Evolutionary conservation across 92 coral and sea anemone genomes (phyloP).

Genomic region (Siderastrea radians): DNA sequence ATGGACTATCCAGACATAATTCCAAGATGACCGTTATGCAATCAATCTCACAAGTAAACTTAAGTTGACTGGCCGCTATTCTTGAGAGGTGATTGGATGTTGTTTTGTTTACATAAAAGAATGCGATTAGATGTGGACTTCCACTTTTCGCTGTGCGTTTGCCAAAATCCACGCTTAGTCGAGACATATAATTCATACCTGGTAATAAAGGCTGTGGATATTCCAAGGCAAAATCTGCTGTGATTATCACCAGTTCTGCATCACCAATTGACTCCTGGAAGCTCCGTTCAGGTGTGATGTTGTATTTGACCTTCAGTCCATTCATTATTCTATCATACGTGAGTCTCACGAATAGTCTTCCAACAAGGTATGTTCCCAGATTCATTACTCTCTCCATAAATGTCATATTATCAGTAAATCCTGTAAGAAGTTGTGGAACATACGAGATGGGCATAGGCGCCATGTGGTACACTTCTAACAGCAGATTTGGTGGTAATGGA

Average conservation of each 20-base stretch:
- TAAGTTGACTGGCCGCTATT: too few species aligned
- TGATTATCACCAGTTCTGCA: conserved; percentile 56
- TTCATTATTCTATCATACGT: not conserved
- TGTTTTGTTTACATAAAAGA: too few species aligned
- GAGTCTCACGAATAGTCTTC: not conserved
- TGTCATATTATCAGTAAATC: too few species aligned
- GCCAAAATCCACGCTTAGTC: too few species aligned
- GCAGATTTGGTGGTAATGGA: conserved; percentile 29
- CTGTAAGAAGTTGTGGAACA: too few species aligned
- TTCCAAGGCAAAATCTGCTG: conserved; percentile 63
- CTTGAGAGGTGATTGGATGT: too few species aligned
- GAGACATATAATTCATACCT: conserved; percentile 16
- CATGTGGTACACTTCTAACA: not conserved
- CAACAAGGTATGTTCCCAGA: not conserved
- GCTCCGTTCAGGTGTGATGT: too few species aligned
- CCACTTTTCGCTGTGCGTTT: too few species aligned
- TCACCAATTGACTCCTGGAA: conserved; percentile 18
- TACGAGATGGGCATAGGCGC: conserved; percentile 12
- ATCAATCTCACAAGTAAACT: too few species aligned
- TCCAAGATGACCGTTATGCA: too few species aligned
- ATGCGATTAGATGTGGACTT: too few species aligned
- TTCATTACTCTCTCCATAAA: conserved; percentile 52
- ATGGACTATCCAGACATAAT: too few species aligned
- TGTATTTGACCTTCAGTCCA: not conserved
- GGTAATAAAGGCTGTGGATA: conserved; percentile 70